A percentile compares a stretch with the other conserved stretches of the same genome.
These are phyloP conservation scores for Kuschelorhynchus macadamiae DNA, from an alignment of 2,888 invertebrate species.

Conservation along the genomic window DNA sequence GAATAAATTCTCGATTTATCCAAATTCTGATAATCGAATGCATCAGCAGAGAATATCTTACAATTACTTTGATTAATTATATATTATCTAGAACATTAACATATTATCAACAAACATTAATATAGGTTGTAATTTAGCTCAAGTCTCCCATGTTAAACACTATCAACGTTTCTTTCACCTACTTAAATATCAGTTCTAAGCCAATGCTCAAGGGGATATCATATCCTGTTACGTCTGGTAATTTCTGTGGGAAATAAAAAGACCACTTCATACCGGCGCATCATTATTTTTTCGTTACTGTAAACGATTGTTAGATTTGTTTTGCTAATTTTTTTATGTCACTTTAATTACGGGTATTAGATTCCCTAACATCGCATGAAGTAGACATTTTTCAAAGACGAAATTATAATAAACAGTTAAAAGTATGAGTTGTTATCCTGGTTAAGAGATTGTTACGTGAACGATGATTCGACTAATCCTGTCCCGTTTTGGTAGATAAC, in stretches of 20 bases:
- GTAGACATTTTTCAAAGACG: neutral
- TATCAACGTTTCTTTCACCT: conserved; percentile 6
- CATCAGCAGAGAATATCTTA: too few species aligned
- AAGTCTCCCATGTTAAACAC: neutral
- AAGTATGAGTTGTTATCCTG: too few species aligned
- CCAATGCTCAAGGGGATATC: conserved; percentile 31
- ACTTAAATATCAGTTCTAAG: conserved; percentile 26
- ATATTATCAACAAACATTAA: too few species aligned
- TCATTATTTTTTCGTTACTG: conserved; percentile 7
- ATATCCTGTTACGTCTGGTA: conserved; percentile 27
- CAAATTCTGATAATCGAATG: too few species aligned
- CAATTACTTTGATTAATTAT: too few species aligned
- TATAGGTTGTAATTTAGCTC: too few species aligned
- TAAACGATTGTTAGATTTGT: conserved; percentile 13
- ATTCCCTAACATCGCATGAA: conserved; percentile 9
- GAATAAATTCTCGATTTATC: too few species aligned
- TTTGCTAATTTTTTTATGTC: conserved; percentile 17
- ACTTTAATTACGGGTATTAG: conserved; percentile 15
- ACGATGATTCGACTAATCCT: too few species aligned
- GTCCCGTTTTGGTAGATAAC: too few species aligned
- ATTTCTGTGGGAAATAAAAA: conserved; percentile 33
- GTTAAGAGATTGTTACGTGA: too few species aligned
- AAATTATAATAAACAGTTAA: conserved; percentile 8
- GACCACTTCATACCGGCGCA: conserved; percentile 9
- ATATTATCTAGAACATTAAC: too few species aligned